Evolutionary conservation across 2,888 invertebrate genomes (phyloP).

Genomic region (Rhaphigaster nebulosa): DNA sequence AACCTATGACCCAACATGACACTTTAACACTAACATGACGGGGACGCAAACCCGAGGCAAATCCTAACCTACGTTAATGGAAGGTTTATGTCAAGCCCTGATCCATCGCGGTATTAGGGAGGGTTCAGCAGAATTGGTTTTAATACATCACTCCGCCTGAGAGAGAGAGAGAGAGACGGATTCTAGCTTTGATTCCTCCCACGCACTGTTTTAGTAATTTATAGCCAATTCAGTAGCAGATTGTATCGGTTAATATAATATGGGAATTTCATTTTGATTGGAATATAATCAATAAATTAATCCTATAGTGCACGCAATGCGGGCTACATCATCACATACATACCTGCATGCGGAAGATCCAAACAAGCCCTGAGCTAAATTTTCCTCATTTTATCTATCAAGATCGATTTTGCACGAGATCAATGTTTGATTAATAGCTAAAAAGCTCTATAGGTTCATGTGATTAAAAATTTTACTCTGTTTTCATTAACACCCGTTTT

Average conservation of each 20-base stretch:
- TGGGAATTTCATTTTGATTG: neutral
- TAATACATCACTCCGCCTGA: neutral
- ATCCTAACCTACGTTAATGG: conserved; percentile 37
- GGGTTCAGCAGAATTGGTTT: conserved; percentile 6
- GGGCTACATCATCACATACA: too few species aligned
- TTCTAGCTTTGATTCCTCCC: neutral
- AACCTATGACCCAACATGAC: neutral
- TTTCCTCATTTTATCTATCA: too few species aligned
- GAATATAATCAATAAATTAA: neutral
- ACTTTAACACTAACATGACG: conserved; percentile 26
- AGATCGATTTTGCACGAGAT: neutral
- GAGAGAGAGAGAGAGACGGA: fast-evolving
- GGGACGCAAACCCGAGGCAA: neutral
- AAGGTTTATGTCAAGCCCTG: conserved; percentile 30
- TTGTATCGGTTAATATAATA: neutral
- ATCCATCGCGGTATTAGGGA: conserved; percentile 18
- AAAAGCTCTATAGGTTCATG: too few species aligned
- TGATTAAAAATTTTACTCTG: too few species aligned
- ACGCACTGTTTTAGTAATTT: neutral
- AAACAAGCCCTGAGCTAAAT: too few species aligned
- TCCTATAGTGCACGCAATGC: neutral
- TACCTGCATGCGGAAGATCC: too few species aligned
- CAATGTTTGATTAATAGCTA: neutral
- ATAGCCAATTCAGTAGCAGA: neutral
- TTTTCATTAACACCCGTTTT: too few species aligned